Conservation (phyloP, 1,140 invertebrate species). For the Drosophila azteca region DNA sequence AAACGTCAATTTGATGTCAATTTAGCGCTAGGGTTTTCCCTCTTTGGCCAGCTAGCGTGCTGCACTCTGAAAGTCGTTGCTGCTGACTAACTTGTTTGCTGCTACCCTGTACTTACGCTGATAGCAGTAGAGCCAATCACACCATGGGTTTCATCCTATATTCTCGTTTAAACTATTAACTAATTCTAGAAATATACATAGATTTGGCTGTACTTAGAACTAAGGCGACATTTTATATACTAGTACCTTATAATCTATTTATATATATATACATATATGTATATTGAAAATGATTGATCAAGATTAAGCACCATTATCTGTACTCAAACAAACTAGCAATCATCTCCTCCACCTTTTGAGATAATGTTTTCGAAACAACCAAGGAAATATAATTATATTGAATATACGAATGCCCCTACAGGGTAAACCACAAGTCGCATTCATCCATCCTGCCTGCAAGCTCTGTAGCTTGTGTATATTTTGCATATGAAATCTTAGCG, state of each 20-base stretch:
- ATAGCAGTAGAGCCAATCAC: too few relatives aligned
- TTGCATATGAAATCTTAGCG: slow-evolving; percentile 39
- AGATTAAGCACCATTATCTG: neutral
- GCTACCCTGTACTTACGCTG: slow-evolving; percentile 4
- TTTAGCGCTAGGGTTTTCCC: slow-evolving; percentile 54
- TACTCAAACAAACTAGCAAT: too few relatives aligned
- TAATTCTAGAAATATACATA: too few relatives aligned
- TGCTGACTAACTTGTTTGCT: slow-evolving; percentile 18
- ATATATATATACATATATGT: neutral
- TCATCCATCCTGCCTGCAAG: too few relatives aligned
- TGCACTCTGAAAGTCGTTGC: slow-evolving; percentile 1
- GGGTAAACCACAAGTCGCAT: neutral
- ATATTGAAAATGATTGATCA: neutral
- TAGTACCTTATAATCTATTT: neutral
- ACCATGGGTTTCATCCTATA: too few relatives aligned
- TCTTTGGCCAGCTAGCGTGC: slow-evolving; percentile 1
- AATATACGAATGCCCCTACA: neutral
- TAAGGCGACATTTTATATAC: neutral
- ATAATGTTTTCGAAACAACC: too few relatives aligned
- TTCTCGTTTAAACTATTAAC: neutral
- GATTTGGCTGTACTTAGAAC: neutral
- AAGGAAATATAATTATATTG: too few relatives aligned
- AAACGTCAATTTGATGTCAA: slow-evolving; percentile 62
- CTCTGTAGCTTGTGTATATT: slow-evolving; percentile 6
- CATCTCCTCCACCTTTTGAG: too few relatives aligned